Evolutionary conservation across 1,140 invertebrate species (phyloP), one percentile per base, ranked within the genome.

Genomic region (Bombus superbus): DNA sequence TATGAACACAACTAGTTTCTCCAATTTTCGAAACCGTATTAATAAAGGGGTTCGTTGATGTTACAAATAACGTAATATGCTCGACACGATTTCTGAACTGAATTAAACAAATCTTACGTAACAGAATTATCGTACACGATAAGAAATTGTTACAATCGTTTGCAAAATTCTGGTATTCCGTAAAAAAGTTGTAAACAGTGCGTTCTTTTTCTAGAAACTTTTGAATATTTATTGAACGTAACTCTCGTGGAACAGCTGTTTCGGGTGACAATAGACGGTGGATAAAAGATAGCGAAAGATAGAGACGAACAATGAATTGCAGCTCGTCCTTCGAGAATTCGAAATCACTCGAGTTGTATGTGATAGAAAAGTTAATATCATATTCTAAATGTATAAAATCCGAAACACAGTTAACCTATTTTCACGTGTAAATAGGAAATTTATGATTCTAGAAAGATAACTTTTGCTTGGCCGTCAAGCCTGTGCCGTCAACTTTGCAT

Each of bases 151-250:
- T 28, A 28, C 2, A 6, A 18, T 44, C 22, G 11, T 25, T 57
- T 13, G 9, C 22, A 40, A 76, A 38, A 76, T 76, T 0, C 28
- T 18, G 28, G 0, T 18, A 83, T 6, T 13, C n/a, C n/a, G 18
- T 35, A 47, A 78, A 74, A 87, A 22, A 10, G 28, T 9, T 6
- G 4, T 4, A 47, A 9, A 59, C 9, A 25, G 22, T 3, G 64
- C 9, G 1, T 3, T 18, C 5, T 66, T 40, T 38, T 73, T 18
- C 25, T 38, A 28, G 10, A 22, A 4, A 25, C 64, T 32, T 35
- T 32, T 69, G 35, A 81, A 89, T 87, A 72, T 73, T 73, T 40
- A 72, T 85, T 2, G 35, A 35, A 71, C 53, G 69, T 38, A 81
- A 82, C 22, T 22, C 35, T 6, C 32, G 28, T 35, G 9, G 25